phyloP scores from a whole-genome alignment of 53 echinoderm and acorn worm species.

The Apostichopus leukothele region DNA sequence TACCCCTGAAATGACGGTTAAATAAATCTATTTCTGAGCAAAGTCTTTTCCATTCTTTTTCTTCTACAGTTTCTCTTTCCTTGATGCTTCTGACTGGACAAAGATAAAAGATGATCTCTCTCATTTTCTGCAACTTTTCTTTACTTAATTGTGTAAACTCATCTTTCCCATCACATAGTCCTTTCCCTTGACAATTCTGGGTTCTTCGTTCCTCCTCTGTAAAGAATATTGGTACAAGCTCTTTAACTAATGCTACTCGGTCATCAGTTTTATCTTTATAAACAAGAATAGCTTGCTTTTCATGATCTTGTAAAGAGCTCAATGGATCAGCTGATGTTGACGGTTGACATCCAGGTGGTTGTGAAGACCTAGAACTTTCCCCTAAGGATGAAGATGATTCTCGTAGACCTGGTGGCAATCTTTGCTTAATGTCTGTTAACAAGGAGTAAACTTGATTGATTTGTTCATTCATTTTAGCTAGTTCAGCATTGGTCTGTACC shows the following conservation, averaged over 20 bases:
- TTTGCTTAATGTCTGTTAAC: neutral
- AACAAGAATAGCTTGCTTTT: neutral
- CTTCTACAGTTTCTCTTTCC: neutral
- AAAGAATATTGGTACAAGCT: slow-evolving; percentile 16
- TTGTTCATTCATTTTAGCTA: too few relatives aligned
- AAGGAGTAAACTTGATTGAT: too few relatives aligned
- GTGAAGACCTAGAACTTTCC: neutral
- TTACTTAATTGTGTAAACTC: neutral
- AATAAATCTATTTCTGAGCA: slow-evolving; percentile 12
- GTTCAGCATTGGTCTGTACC: too few relatives aligned
- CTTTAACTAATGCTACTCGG: neutral
- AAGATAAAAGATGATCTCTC: neutral
- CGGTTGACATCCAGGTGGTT: neutral
- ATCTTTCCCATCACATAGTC: neutral
- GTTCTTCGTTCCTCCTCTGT: slow-evolving; percentile 4
- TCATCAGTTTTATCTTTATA: slow-evolving; percentile 16
- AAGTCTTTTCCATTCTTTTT: slow-evolving; percentile 8
- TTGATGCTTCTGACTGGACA: slow-evolving; percentile 9
- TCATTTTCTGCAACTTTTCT: slow-evolving; percentile 12
- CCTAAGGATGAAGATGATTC: neutral
- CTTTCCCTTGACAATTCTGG: slow-evolving; percentile 23
- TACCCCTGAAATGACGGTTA: neutral
- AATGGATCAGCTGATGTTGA: neutral
- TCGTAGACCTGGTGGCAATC: neutral
- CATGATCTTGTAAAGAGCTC: neutral